Conservation (phyloP, 2,888 invertebrate genomes). For the Hartigia nigra region DNA sequence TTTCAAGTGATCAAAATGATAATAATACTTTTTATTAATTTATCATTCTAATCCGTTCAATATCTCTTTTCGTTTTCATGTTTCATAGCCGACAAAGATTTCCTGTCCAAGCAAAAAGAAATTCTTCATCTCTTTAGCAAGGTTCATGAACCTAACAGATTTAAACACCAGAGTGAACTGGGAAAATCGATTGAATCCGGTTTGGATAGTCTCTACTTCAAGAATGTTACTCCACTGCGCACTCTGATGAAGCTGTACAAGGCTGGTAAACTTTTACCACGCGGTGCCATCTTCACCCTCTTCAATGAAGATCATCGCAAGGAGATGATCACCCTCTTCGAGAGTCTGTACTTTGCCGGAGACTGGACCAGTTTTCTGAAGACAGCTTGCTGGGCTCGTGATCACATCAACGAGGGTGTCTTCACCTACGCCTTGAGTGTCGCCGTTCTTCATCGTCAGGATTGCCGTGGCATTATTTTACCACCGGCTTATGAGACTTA, state of each 20-base stretch:
- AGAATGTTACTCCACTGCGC: slow-evolving; percentile 52
- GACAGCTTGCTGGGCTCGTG: slow-evolving; percentile 76
- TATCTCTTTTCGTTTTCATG: not conserved
- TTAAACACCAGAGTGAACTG: slow-evolving; percentile 69
- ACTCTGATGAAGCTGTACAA: slow-evolving; percentile 46
- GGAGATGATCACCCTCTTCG: slow-evolving; percentile 75
- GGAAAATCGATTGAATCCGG: slow-evolving; percentile 72
- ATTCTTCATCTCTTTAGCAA: slow-evolving; percentile 72
- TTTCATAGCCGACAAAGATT: slow-evolving; percentile 68
- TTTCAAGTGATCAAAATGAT: not conserved
- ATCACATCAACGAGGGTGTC: slow-evolving; percentile 76
- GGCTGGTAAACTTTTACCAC: slow-evolving; percentile 70
- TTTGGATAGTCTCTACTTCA: slow-evolving; percentile 71
- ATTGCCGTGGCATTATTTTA: slow-evolving; percentile 74
- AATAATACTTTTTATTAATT: not conserved
- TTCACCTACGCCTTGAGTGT: slow-evolving; percentile 75
- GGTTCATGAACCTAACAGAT: slow-evolving; percentile 73
- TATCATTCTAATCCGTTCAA: not conserved
- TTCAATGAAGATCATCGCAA: slow-evolving; percentile 72
- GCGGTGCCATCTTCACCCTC: slow-evolving; percentile 73
- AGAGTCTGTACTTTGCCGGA: slow-evolving; percentile 77
- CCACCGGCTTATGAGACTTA: slow-evolving; percentile 80
- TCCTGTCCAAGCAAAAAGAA: slow-evolving; percentile 70
- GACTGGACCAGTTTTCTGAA: slow-evolving; percentile 78
- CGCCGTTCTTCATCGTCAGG: slow-evolving; percentile 73